phyloP scores from a whole-genome alignment of 2,797 vertebrate species.

The Numenius phaeopus region DNA sequence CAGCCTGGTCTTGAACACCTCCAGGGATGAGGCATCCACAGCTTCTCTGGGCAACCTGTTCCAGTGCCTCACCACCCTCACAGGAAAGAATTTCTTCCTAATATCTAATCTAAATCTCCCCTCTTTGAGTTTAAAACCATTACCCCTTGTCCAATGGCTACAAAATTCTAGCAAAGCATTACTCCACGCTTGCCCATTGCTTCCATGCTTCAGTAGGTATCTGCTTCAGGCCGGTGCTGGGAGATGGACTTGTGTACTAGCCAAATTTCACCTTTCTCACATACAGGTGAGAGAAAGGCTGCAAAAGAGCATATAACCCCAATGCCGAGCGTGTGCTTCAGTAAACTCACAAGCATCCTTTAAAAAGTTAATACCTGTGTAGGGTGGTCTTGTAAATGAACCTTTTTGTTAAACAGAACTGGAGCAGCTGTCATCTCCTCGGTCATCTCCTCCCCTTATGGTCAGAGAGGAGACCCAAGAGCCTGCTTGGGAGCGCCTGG shows the following conservation, averaged over 20 bases:
- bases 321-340: neutral
- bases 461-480: neutral
- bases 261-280: accelerated
- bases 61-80: too few species aligned
- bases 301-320: neutral
- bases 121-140: too few species aligned
- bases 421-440: neutral
- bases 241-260: neutral
- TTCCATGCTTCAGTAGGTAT: neutral
- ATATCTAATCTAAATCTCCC: too few species aligned
- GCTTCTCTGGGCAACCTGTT: too few species aligned
- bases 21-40: too few species aligned
- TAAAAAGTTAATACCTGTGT: neutral
- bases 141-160: too few species aligned
- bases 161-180: neutral
- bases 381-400: neutral
- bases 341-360: neutral
- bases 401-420: neutral
- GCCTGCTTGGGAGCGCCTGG: neutral
- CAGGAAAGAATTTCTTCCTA: too few species aligned
- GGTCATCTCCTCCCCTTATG: neutral
- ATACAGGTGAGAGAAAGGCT: neutral
- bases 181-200: neutral
- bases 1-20: too few species aligned
- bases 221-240: neutral